Conservation (phyloP, 2,888 invertebrate species). For the Xylota segnis region DNA sequence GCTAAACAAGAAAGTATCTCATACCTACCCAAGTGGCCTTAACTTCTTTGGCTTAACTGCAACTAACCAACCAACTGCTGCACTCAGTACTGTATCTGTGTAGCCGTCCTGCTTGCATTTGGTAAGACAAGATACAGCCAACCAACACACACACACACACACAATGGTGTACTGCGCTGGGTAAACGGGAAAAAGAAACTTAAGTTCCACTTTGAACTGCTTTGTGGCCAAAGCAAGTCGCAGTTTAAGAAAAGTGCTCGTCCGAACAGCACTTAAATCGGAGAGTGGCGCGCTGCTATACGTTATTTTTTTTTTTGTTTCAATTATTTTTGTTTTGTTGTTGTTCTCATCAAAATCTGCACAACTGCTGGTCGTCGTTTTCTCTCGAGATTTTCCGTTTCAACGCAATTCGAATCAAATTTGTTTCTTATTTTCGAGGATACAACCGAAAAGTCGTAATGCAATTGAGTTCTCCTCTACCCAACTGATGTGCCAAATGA, state of each 20-base stretch:
- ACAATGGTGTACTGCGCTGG: neutral
- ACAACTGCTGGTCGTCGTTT: constrained; percentile 53
- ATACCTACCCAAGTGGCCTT: constrained; percentile 63
- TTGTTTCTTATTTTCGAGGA: constrained; percentile 11
- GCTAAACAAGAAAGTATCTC: constrained; percentile 15
- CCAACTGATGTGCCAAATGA: constrained; percentile 69
- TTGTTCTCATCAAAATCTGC: constrained; percentile 31
- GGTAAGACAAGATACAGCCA: constrained; percentile 63
- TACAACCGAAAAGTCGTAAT: constrained; percentile 17
- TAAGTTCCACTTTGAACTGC: constrained; percentile 79
- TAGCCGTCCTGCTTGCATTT: constrained; percentile 60
- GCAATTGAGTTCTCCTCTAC: constrained; percentile 47
- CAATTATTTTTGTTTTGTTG: constrained; percentile 37
- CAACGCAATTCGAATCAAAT: neutral
- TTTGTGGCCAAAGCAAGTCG: constrained; percentile 78
- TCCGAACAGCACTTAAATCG: constrained; percentile 80
- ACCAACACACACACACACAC: no score
- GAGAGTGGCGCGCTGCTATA: constrained; percentile 77
- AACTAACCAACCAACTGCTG: constrained; percentile 28
- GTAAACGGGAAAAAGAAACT: constrained; percentile 72
- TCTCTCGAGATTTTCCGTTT: constrained; percentile 54
- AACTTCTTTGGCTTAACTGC: constrained; percentile 51
- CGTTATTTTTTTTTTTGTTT: no score
- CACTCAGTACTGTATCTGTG: constrained; percentile 44
- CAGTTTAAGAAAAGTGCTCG: constrained; percentile 82